A percentile compares a stretch with the other conserved stretches of the same genome.
phyloP scores from a whole-genome alignment of 2,888 invertebrate genomes.

The Argyresthia albistria region DNA sequence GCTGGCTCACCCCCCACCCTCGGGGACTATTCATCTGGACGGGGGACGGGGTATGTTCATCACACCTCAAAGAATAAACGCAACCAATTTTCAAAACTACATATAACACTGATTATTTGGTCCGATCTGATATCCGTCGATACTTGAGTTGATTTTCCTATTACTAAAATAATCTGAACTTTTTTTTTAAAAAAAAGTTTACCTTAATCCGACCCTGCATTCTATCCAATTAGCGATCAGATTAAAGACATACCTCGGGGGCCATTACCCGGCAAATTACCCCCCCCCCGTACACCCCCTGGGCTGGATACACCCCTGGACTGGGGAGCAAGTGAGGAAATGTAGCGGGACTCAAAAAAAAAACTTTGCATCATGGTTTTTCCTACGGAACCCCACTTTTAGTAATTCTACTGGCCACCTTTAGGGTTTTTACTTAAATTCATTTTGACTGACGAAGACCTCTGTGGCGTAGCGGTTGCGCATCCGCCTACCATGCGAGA shows the following conservation, averaged over 20 bases:
- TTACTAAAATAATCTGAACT: not conserved
- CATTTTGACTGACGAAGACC: not conserved
- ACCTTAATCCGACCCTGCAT: constrained; percentile 37
- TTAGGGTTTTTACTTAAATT: too few species aligned
- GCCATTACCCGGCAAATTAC: constrained; percentile 66
- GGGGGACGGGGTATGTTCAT: too few species aligned
- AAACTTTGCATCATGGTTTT: not conserved
- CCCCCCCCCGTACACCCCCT: constrained; percentile 1
- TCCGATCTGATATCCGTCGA: not conserved
- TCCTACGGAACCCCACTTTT: not conserved
- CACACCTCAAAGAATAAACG: too few species aligned
- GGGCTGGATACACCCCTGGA: not conserved
- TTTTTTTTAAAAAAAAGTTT: constrained; percentile 1
- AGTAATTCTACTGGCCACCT: too few species aligned
- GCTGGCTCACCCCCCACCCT: too few species aligned
- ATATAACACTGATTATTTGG: not conserved
- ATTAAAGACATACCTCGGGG: constrained; percentile 73
- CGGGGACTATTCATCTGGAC: too few species aligned
- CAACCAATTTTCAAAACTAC: too few species aligned
- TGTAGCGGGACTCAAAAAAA: not conserved
- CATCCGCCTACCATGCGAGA: too few species aligned
- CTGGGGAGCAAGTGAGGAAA: not conserved
- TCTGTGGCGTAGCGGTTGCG: too few species aligned
- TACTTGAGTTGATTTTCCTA: not conserved
- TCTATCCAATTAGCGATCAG: constrained; percentile 71